phyloP scores from a whole-genome alignment of 2,113 vertebrate genomes.

The Scartelaos histophorus region DNA sequence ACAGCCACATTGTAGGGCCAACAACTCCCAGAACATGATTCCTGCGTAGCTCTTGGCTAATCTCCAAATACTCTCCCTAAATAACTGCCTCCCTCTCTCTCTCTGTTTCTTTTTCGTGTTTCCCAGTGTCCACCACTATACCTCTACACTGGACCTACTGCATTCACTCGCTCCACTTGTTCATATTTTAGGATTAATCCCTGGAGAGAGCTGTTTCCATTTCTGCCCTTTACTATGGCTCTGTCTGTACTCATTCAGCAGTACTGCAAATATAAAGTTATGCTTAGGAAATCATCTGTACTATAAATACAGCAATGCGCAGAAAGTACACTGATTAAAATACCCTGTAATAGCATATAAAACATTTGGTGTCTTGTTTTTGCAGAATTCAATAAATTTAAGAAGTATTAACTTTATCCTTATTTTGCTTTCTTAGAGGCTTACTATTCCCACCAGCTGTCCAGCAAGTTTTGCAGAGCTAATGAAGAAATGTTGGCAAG shows the following conservation, averaged over 20 bases:
- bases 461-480: conserved; percentile 95
- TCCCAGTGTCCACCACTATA: conserved; percentile 51
- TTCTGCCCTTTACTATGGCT: conserved; percentile 29
- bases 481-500: conserved; percentile 93
- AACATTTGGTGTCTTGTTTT: not conserved
- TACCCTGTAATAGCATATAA: no score
- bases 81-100: conserved; percentile 62
- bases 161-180: conserved; percentile 54
- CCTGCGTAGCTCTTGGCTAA: conserved; percentile 60
- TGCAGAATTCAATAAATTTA: not conserved
- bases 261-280: not conserved
- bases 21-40: conserved; percentile 66
- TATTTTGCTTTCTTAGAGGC: conserved; percentile 78
- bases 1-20: conserved; percentile 16
- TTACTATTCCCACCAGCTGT: conserved; percentile 97
- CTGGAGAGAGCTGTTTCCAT: conserved; percentile 67
- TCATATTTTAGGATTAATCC: conserved; percentile 71
- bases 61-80: conserved; percentile 74
- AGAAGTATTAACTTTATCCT: not conserved
- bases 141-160: conserved; percentile 59
- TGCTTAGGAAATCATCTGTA: not conserved
- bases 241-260: conserved; percentile 40
- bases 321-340: not conserved
- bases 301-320: not conserved
- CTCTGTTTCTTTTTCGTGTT: conserved; percentile 39